A percentile compares a stretch with the other conserved stretches of the same genome.
Evolutionary conservation across 2,113 vertebrate species (phyloP).

Genomic region (Nymphicus hollandicus): DNA sequence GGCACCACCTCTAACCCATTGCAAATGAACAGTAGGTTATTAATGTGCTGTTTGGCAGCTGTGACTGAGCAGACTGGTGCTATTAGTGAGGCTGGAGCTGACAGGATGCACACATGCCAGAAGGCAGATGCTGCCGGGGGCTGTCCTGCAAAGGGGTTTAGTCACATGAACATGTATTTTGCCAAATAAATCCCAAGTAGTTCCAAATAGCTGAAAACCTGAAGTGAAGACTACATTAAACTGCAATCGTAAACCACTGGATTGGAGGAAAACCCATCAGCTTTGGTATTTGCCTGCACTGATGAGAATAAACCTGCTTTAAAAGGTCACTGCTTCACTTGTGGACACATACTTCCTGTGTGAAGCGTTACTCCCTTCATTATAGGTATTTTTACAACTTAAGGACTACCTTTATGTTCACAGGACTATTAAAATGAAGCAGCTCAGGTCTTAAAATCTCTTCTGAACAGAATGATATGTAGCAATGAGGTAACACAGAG

Average conservation of each 20-base stretch:
- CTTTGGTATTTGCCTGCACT: neutral
- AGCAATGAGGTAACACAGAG: neutral
- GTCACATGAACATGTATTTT: neutral
- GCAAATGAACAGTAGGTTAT: accelerated
- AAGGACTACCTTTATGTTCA: neutral
- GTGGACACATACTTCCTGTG: neutral
- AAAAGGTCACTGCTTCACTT: neutral
- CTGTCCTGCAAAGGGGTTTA: neutral
- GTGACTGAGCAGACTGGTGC: neutral
- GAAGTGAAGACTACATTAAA: neutral
- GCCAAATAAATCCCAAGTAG: conserved; percentile 47
- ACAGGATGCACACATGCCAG: conserved; percentile 23
- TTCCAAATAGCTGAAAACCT: conserved; percentile 18
- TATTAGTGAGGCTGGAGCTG: neutral
- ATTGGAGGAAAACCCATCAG: accelerated
- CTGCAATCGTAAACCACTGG: neutral
- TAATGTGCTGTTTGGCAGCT: neutral
- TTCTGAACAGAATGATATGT: neutral
- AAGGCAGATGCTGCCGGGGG: neutral
- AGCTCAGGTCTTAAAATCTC: neutral
- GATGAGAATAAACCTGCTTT: neutral
- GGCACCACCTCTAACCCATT: neutral
- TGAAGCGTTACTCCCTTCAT: neutral
- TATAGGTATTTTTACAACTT: neutral
- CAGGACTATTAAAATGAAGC: neutral